Conservation (phyloP, 2,888 invertebrate species). For the Lagria hirta region DNA sequence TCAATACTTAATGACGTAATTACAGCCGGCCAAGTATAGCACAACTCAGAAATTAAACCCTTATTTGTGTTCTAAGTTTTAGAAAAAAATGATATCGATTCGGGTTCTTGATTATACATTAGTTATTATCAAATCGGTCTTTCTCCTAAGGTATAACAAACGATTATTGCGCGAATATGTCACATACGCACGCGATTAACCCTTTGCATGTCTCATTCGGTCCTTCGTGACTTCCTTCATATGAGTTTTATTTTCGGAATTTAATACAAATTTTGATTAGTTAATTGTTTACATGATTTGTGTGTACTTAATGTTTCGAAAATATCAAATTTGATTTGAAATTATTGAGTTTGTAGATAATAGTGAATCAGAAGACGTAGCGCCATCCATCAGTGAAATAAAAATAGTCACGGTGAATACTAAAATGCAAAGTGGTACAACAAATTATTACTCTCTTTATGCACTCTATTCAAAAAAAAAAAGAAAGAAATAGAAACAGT, state of each 20-base stretch:
- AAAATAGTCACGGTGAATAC: too few species aligned
- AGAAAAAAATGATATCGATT: neutral
- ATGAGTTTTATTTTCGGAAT: slow-evolving; percentile 44
- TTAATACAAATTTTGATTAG: slow-evolving; percentile 46
- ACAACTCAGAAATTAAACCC: slow-evolving; percentile 19
- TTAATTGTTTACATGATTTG: slow-evolving; percentile 49
- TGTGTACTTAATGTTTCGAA: too few species aligned
- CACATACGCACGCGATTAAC: slow-evolving; percentile 48
- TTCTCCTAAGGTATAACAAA: slow-evolving; percentile 28
- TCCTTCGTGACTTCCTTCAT: slow-evolving; percentile 43
- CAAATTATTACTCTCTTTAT: too few species aligned
- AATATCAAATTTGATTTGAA: too few species aligned
- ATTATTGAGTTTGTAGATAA: too few species aligned
- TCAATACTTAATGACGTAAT: slow-evolving; percentile 21
- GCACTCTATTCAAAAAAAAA: too few species aligned
- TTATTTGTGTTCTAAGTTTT: slow-evolving; percentile 8
- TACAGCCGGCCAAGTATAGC: slow-evolving; percentile 12
- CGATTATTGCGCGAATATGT: slow-evolving; percentile 46
- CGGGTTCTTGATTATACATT: slow-evolving; percentile 13
- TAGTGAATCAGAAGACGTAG: too few species aligned
- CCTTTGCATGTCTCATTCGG: slow-evolving; percentile 37
- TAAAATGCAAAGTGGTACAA: too few species aligned
- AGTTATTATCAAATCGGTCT: slow-evolving; percentile 16
- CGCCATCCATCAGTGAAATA: too few species aligned
- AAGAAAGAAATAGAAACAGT: too few species aligned